Evolutionary conservation across 2,888 invertebrate species (phyloP), one percentile per base, ranked within the genome.

Genomic region (Patella depressa): DNA sequence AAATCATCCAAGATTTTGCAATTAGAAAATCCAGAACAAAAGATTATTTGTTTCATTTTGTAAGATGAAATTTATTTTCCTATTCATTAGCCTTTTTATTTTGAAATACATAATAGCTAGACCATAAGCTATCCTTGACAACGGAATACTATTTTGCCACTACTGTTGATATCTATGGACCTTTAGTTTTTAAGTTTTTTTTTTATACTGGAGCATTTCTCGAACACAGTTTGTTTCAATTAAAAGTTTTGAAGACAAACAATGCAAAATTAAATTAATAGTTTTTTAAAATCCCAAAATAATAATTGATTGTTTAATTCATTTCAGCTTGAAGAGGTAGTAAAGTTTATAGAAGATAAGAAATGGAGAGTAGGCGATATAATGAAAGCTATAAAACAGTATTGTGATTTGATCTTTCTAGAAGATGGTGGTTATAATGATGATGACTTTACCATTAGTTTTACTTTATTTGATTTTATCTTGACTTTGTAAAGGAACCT

Each of bases 281-380:
- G 19, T 9, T 65, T 11, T 65, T n/a, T 17, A 59, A n/a, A 65
- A 65, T 19, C 24, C 19, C 19, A 12, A 65, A 65, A 65, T 12
- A 24, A 65, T 65, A 11, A 24, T 19, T 59, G 11, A 59, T 19
- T 9, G 45, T 45, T 7, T 45, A 45, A 45, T 45, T 7, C 15
- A 1, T 74, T 84, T 19, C 79, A 89, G 89, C 83, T 88, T 72
- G 82, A 86, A 53, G 85, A 83, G 11, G 84, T 88, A 45, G 85
- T 85, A 12, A 80, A 82, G 14, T 74, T 81, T n/a, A 79, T 89
- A 4, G 65, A 79, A 45, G 75, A 78, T 12, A 81, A 84, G 24
- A 82, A 84, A 3, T 87, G 87, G 89, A 85, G 83, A 17, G 86
- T 89, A 5, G 85, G 87, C 1, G 80, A 85, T 54, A 78, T 89